Base-by-base conservation (phyloP, 1,140 invertebrate species). In the Bradysia coprophila region DNA sequence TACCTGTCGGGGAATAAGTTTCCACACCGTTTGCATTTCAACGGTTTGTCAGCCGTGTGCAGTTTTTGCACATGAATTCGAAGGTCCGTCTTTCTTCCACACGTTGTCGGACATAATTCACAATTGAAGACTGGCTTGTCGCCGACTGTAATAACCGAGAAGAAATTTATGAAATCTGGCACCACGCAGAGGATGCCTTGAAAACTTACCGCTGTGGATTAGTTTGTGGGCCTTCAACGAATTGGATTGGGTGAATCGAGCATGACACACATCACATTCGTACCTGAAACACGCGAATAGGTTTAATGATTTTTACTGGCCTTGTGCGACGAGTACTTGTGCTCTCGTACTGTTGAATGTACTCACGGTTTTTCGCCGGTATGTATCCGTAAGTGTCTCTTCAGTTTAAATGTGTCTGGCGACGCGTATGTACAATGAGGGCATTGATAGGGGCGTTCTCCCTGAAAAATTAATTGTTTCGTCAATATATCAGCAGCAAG, bases 371-470 rank as follows among this genome's bases (percentile, higher is more conserved):
- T 81, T 53, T 93, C 88, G 1, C 92, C 92, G 0, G 92, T 96
- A 53, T 98, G 93, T 13, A 91, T 96, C 33, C 92, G 78, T 48
- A 93, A 69, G 60, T 97, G 92, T 22, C 93, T 81, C 57, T 93
- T 89, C 56, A 98, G 64, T 64, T 97, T 97, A 61, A 96, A 97
- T 11, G 92, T 95, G 62, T 98, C 93, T 4, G 92, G 92, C 54
- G 88, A 94, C 15, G 93, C 92, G 56, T 98, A 98, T 3, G 88
- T 93, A 66, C 93, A 98, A 63, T 96, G 87, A 1, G 86, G 84
- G 60, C 93, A 98, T 75, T 88, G 66, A 48, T 68, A 72, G 3
- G 69, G 70, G 8, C 69, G 49, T 51, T 73, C 70, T 15, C 70
- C 64, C n/a, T n/a, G n/a, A n/a, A n/a, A n/a, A 6, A 64, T 38